Evolutionary conservation across 2,888 invertebrate species (phyloP), one percentile per base, ranked within the genome.

Genomic region (Globia sparganii): DNA sequence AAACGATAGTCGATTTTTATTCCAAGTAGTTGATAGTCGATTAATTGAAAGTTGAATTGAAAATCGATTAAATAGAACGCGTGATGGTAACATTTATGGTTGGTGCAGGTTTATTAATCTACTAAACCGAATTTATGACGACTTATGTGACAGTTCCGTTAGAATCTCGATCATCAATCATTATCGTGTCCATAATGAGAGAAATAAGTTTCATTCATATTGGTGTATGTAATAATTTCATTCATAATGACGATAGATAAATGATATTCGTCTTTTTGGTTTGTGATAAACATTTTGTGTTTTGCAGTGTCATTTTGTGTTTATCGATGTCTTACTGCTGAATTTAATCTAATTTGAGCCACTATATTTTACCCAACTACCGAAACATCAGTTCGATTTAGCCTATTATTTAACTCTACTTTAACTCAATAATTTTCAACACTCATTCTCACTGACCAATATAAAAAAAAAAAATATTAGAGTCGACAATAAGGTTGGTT

Each of bases 71-170:
- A 81, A 85, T 70, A 31, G 58, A 65, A 59, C 28, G 40, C 62
- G 68, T 83, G 56, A 69, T 58, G 61, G 61, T 80, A 72, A 80
- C 40, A 74, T 78, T 73, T 69, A 81, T 84, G 82, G 83, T 83
- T 78, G 84, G 84, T 84, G 84, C 84, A 68, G 86, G 84, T 72
- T 62, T 46, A n/a, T 67, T 84, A 84, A 86, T 75, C 53, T 73
- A 85, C 86, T 85, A 85, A 85, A 84, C 67, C 11, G 21, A 49
- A 58, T 67, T n/a, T 72, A 49, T 72, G 69, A 58, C 58, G 31
- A 68, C n/a, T 56, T 37, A 2, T 64, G 13, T 84, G 43, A 77
- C 68, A 77, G 65, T 75, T 65, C 18, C 31, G 31, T 70, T 69
- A 66, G 49, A 80, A 53, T 46, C 25, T 40, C 28, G 18, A 49